Evolutionary conservation across 2,888 invertebrate genomes (phyloP).

Genomic region (Thyatira batis): DNA sequence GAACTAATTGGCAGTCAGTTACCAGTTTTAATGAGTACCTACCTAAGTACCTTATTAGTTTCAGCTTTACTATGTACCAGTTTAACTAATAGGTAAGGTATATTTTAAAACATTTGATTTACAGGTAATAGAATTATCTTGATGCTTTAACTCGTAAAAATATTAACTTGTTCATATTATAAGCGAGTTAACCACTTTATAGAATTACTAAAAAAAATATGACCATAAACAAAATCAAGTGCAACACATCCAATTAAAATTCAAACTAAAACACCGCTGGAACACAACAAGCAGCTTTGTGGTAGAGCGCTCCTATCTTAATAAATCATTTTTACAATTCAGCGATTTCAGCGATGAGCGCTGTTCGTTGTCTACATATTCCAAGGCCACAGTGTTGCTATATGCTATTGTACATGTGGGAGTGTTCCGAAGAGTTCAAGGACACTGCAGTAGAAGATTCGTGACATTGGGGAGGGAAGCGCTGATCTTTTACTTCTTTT

Average conservation of each 20-base stretch:
- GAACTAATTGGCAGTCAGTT: no score
- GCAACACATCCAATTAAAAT: not conserved
- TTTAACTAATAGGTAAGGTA: no score
- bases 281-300: not conserved
- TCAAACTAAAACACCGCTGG: not conserved
- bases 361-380: not conserved
- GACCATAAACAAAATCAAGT: no score
- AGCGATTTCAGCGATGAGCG: not conserved
- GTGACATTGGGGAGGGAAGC: constrained; percentile 17
- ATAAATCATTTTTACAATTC: not conserved
- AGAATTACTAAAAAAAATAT: no score
- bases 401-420: constrained; percentile 3
- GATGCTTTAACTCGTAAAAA: no score
- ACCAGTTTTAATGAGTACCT: no score
- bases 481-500: not conserved
- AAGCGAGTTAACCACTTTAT: no score
- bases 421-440: constrained; percentile 28
- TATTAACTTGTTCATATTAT: no score
- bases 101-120: no score
- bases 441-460: constrained; percentile 32
- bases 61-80: no score
- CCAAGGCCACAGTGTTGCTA: not conserved
- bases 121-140: no score
- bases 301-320: not conserved
- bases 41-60: no score